phyloP scores from a whole-genome alignment of 64 coral and sea anemone species.

The Porites australiensis region DNA sequence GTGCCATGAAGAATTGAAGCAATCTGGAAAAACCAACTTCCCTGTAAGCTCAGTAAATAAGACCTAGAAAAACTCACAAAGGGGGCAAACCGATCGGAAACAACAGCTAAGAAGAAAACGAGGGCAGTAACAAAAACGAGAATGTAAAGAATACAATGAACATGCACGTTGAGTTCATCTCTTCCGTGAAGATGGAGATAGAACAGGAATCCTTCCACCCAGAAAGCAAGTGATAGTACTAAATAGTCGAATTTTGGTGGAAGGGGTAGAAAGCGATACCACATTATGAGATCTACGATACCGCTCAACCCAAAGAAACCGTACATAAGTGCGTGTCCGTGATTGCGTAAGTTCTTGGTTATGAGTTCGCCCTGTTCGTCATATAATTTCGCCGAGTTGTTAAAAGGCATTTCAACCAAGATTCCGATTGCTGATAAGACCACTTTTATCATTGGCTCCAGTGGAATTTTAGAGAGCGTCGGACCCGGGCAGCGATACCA shows the following conservation, averaged over 20 bases:
- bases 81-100: slow-evolving; percentile 2
- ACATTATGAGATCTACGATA: slow-evolving; percentile 64
- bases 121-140: slow-evolving; percentile 56
- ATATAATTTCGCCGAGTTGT: slow-evolving; percentile 34
- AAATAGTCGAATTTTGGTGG: slow-evolving; percentile 64
- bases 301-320: slow-evolving; percentile 84
- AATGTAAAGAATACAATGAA: slow-evolving; percentile 81
- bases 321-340: slow-evolving; percentile 83
- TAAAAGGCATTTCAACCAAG: slow-evolving; percentile 39
- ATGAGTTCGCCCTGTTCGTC: slow-evolving; percentile 56
- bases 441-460: slow-evolving; percentile 78
- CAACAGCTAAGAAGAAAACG: slow-evolving; percentile 49
- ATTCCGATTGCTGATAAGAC: slow-evolving; percentile 34
- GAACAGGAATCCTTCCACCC: slow-evolving; percentile 82
- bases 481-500: background rate
- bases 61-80: background rate
- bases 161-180: slow-evolving; percentile 66
- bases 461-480: slow-evolving; percentile 27
- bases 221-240: slow-evolving; percentile 63
- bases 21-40: slow-evolving; percentile 80
- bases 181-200: slow-evolving; percentile 81
- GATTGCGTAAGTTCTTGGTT: slow-evolving; percentile 59
- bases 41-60: slow-evolving; percentile 49
- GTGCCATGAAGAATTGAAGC: slow-evolving; percentile 38
- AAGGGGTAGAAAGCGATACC: slow-evolving; percentile 50